Evolutionary conservation across 2,113 vertebrate genomes (phyloP), one percentile per base, ranked within the genome.

Genomic region (Protomyctophum bolini): DNA sequence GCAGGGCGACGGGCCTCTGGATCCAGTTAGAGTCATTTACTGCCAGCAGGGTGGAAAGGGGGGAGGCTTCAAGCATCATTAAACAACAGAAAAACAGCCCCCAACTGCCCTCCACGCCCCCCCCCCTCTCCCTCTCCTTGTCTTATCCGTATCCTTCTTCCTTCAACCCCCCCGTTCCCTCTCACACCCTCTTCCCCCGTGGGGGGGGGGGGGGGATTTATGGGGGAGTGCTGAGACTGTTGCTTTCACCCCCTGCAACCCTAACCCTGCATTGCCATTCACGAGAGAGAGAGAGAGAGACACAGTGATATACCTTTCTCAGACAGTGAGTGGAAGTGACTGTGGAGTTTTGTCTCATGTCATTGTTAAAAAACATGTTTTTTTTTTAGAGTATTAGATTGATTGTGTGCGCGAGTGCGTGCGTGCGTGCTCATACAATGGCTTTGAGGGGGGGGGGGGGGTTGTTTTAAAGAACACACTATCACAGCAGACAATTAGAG

Each of bases 201-300:
- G n/a, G 21, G 1, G 61, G 67, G 74, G 68, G 60, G 67, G 47
- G 80, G 77, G 76, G 84, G 78, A 80, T 89, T 86, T 77, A 88
- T 85, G 73, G 77, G 57, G 63, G 50, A 52, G 64, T 49, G 46
- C 66, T 51, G 63, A 74, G 60, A 58, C 79, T 67, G 72, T 72
- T 76, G 50, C 47, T 69, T 29, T 60, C 45, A 63, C 66, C 58
- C 33, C 80, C 52, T 70, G 76, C 10, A 62, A 60, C 21, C 21
- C 21, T 21, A 21, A 21, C 21, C 21, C 21, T 21, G 21, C 21
- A 21, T 75, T 52, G n/a, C 57, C 15, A 41, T 71, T 56, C 68
- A 77, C 51, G n/a, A 49, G 28, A 52, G 52, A 76, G 55, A 70
- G 45, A 9, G 33, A 41, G 33, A 41, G 63, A 58, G 74, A 68